Evolutionary conservation across 1,140 invertebrate genomes (phyloP).

Genomic region (Achroia grisella): DNA sequence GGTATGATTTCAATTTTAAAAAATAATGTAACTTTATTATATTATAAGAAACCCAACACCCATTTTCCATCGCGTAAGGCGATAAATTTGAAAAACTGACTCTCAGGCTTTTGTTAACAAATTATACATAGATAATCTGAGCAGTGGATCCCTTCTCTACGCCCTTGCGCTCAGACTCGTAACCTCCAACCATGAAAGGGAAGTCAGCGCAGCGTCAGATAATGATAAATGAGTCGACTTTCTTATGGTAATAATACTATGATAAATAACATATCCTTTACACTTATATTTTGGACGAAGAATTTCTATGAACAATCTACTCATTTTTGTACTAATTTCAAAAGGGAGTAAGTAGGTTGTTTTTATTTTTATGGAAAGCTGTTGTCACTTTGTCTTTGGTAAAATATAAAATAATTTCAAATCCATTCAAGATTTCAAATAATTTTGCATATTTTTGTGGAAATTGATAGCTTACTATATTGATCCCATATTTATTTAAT

Average conservation of each 20-base stretch:
- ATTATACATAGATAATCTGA: slow-evolving; percentile 22
- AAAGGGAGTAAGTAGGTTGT: too few species aligned
- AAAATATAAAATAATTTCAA: too few species aligned
- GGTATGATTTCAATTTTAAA: too few species aligned
- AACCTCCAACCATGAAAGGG: slow-evolving; percentile 19
- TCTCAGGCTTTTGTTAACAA: slow-evolving; percentile 28
- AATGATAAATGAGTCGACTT: slow-evolving; percentile 34
- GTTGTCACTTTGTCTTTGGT: too few species aligned
- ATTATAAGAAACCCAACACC: slow-evolving; percentile 6
- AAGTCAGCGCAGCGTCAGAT: slow-evolving; percentile 16
- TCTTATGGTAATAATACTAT: slow-evolving; percentile 35
- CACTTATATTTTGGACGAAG: slow-evolving; percentile 3
- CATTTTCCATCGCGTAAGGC: slow-evolving; percentile 7
- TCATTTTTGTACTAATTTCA: too few species aligned
- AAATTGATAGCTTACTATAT: too few species aligned
- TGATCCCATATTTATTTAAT: too few species aligned
- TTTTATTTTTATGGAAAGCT: too few species aligned
- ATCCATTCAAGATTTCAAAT: too few species aligned
- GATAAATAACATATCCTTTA: slow-evolving; percentile 29
- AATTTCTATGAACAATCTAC: not conserved
- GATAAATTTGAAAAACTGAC: slow-evolving; percentile 26
- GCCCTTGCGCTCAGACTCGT: slow-evolving; percentile 7
- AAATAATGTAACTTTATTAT: slow-evolving; percentile 1
- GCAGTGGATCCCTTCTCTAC: slow-evolving; percentile 15
- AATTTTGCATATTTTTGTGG: too few species aligned